Conservation (phyloP, 2,888 invertebrate genomes). For the Cheilosia impressa region DNA sequence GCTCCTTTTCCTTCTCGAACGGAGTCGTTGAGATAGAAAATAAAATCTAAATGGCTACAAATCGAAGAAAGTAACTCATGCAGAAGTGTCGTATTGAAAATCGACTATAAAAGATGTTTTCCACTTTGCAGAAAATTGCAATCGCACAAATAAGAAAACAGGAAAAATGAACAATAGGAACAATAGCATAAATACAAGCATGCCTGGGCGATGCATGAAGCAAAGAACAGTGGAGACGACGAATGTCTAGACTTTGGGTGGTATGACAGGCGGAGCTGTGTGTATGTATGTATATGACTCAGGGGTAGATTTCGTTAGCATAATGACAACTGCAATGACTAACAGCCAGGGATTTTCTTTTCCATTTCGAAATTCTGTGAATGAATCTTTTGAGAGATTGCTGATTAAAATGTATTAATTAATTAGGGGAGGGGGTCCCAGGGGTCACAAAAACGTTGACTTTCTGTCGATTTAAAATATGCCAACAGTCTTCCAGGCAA, state of each 20-base stretch:
- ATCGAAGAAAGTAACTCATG: slow-evolving; percentile 36
- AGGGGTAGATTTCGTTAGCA: slow-evolving; percentile 17
- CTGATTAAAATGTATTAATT: no score
- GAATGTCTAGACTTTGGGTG: slow-evolving; percentile 44
- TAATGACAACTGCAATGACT: slow-evolving; percentile 17
- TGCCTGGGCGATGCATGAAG: neutral
- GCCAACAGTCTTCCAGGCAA: no score
- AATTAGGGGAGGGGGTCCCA: no score
- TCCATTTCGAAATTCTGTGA: no score
- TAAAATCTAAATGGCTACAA: slow-evolving; percentile 32
- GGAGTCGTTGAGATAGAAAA: slow-evolving; percentile 21
- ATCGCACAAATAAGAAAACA: slow-evolving; percentile 13
- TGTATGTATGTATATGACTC: neutral
- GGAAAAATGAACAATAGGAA: slow-evolving; percentile 16
- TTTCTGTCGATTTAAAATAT: no score
- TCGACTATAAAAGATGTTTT: slow-evolving; percentile 30
- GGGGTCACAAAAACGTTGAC: no score
- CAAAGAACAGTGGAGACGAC: slow-evolving; percentile 7
- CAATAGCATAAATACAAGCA: neutral
- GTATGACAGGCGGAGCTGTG: neutral
- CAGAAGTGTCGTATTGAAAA: slow-evolving; percentile 49
- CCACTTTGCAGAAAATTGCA: slow-evolving; percentile 17
- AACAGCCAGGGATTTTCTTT: neutral
- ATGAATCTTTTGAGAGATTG: no score
- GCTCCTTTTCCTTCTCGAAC: neutral